Conservation (phyloP, 2,797 vertebrate genomes). For the Sarcophilus harrisii region DNA sequence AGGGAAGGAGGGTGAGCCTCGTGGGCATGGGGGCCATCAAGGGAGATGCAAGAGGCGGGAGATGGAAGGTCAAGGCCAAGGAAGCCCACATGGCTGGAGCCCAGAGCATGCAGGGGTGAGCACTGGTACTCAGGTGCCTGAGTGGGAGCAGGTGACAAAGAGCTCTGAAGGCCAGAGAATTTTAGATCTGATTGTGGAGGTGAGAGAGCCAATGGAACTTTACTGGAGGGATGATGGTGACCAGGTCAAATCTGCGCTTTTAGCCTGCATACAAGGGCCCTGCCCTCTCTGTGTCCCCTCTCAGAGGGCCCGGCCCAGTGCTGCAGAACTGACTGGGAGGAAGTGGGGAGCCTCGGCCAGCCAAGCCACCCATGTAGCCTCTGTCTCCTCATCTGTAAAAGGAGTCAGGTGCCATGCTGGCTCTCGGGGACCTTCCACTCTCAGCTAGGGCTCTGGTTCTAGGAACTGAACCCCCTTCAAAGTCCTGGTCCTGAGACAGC, state of each 20-base stretch:
- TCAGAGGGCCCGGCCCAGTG: fast-evolving
- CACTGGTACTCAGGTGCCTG: fast-evolving
- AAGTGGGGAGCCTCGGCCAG: background rate
- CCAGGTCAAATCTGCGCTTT: background rate
- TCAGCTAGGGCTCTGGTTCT: background rate
- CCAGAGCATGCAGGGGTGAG: background rate
- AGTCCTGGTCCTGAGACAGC: too few relatives aligned
- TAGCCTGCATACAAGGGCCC: background rate
- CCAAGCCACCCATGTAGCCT: background rate
- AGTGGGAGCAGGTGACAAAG: too few relatives aligned
- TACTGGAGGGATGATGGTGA: background rate
- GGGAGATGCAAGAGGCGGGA: background rate
- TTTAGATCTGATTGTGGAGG: background rate
- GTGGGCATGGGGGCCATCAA: background rate
- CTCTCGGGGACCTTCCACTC: background rate
- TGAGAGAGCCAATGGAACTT: background rate
- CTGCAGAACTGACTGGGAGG: fast-evolving
- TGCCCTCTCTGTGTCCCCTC: background rate
- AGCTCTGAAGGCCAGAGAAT: background rate
- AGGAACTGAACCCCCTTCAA: background rate
- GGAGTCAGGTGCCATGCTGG: background rate
- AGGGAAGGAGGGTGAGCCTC: background rate
- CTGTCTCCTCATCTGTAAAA: background rate
- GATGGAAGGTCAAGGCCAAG: background rate
- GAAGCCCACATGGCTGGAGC: background rate